These are phyloP conservation scores for Porites australiensis DNA, from an alignment of 64 coral and sea anemone species.

Conservation along the genomic window DNA sequence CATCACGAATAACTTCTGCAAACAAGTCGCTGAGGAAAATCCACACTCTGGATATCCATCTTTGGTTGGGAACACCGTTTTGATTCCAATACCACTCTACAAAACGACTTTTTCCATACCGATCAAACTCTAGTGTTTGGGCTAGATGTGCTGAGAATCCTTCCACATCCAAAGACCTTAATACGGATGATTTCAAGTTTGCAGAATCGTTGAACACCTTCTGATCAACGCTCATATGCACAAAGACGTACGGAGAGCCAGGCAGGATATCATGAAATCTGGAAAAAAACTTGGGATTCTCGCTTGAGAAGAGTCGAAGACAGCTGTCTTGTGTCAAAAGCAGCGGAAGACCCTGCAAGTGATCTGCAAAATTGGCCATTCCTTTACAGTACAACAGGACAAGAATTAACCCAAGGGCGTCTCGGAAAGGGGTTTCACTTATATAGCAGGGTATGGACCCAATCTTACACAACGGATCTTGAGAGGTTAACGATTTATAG, in stretches of 20 bases:
- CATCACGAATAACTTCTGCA: not conserved
- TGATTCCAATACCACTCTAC: too few relatives aligned
- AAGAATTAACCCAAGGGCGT: not conserved
- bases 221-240: not conserved
- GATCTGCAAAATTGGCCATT: not conserved
- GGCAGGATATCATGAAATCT: conserved; percentile 30
- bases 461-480: not conserved
- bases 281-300: conserved; percentile 23
- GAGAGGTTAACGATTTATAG: not conserved
- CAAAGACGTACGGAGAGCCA: not conserved
- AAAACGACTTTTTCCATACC: too few relatives aligned
- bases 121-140: too few relatives aligned
- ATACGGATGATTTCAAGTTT: too few relatives aligned
- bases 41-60: conserved; percentile 41
- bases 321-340: conserved; percentile 52
- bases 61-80: too few relatives aligned
- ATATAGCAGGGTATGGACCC: conserved; percentile 44
- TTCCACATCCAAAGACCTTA: too few relatives aligned
- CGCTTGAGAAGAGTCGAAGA: conserved; percentile 12
- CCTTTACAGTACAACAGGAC: conserved; percentile 59
- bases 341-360: conserved; percentile 33
- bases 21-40: conserved; percentile 7
- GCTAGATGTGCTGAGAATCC: too few relatives aligned
- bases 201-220: too few relatives aligned
- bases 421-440: conserved; percentile 42